Percentiles rank a stretch among this genome's conserved stretches.
phyloP scores from a whole-genome alignment of 2,888 invertebrate species.

The Aromia moschata region DNA sequence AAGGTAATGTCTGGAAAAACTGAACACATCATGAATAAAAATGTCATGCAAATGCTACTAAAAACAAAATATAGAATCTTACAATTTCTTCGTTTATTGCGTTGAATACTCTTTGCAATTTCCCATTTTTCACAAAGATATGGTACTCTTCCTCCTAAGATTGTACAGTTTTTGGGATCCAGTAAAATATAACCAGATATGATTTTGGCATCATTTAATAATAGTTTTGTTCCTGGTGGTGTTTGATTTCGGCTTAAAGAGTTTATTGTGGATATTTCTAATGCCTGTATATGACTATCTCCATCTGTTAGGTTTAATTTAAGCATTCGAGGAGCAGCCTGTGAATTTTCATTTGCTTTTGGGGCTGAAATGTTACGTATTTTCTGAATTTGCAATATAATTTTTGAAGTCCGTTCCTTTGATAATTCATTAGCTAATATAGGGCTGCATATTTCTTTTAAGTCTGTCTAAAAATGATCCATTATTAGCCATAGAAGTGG shows the following conservation, averaged over 20 bases:
- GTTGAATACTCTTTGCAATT: slow-evolving; percentile 63
- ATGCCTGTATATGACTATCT: slow-evolving; percentile 76
- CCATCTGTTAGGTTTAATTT: slow-evolving; percentile 89
- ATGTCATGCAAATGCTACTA: too few species aligned
- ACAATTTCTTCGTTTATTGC: slow-evolving; percentile 39
- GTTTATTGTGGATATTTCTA: slow-evolving; percentile 79
- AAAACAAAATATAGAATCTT: too few species aligned
- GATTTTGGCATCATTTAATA: slow-evolving; percentile 70
- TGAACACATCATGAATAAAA: too few species aligned
- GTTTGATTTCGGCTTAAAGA: slow-evolving; percentile 78
- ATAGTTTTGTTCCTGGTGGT: slow-evolving; percentile 83
- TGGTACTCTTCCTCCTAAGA: slow-evolving; percentile 86
- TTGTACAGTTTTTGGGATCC: slow-evolving; percentile 71
- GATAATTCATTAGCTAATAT: slow-evolving; percentile 75
- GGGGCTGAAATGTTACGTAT: slow-evolving; percentile 89
- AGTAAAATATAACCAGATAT: slow-evolving; percentile 75
- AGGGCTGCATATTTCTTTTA: slow-evolving; percentile 82
- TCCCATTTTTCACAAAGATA: slow-evolving; percentile 91
- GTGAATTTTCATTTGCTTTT: slow-evolving; percentile 88
- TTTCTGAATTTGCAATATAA: slow-evolving; percentile 89
- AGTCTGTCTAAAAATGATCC: slow-evolving; percentile 71
- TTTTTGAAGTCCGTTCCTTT: slow-evolving; percentile 66
- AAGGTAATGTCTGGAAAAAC: too few species aligned
- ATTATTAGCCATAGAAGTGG: slow-evolving; percentile 26
- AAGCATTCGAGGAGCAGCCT: slow-evolving; percentile 82